These are phyloP conservation scores for Heliocidaris tuberculata DNA, from an alignment of 35 echinoderm and acorn worm species.

Conservation along the genomic window DNA sequence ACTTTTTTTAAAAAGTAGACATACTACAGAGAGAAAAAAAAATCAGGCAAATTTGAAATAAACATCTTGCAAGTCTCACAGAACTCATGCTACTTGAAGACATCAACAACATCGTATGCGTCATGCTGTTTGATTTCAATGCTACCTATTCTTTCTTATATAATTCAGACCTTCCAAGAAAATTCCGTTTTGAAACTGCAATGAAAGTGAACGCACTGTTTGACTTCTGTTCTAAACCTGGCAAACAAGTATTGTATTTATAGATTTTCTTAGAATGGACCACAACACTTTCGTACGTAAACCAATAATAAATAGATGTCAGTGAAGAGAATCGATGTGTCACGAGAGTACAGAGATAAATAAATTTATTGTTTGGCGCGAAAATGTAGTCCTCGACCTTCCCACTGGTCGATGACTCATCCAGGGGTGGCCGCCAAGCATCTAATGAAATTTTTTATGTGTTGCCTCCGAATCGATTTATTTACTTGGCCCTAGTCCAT, in stretches of 20 bases:
- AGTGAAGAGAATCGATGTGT: background rate
- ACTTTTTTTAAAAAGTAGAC: no score
- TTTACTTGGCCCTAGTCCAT: background rate
- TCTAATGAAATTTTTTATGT: background rate
- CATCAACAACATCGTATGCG: background rate
- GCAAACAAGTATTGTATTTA: background rate
- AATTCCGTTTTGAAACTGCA: background rate
- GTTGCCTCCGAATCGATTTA: background rate
- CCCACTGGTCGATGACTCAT: background rate
- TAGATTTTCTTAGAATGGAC: background rate
- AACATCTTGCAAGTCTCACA: no score
- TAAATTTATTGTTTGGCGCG: background rate
- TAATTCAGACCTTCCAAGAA: background rate
- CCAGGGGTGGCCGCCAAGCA: background rate
- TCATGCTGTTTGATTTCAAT: background rate
- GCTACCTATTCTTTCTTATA: background rate
- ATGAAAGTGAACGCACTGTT: slow-evolving; percentile 7
- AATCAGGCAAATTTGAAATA: no score
- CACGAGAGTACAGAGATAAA: background rate
- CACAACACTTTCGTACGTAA: background rate
- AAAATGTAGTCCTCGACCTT: background rate
- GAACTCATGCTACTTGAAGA: background rate
- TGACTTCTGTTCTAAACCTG: background rate
- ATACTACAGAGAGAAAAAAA: no score
- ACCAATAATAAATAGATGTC: background rate